Conservation (phyloP, 2,888 invertebrate species). For the Ellobium chinense region DNA sequence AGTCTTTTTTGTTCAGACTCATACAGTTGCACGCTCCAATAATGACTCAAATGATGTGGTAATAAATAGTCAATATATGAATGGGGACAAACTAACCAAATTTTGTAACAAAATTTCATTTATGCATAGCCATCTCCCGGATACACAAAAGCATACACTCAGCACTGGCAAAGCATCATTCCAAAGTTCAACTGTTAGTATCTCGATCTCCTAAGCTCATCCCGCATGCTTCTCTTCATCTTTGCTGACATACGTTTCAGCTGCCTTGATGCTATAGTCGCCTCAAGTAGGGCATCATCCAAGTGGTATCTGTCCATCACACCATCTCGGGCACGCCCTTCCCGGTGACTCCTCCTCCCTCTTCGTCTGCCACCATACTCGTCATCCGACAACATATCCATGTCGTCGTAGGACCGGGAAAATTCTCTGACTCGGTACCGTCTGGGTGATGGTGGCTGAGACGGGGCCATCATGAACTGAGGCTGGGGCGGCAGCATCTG, state of each 20-base stretch:
- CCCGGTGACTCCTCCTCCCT: constrained; percentile 52
- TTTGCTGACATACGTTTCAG: constrained; percentile 68
- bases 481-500: constrained; percentile 19
- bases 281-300: constrained; percentile 66
- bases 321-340: constrained; percentile 30
- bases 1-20: too few relatives aligned
- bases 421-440: constrained; percentile 61
- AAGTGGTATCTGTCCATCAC: constrained; percentile 61
- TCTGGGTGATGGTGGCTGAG: constrained; percentile 53
- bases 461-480: constrained; percentile 47
- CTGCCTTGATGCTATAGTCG: constrained; percentile 64
- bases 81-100: too few relatives aligned
- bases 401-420: constrained; percentile 60
- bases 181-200: constrained; percentile 17
- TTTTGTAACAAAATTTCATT: too few relatives aligned
- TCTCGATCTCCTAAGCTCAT: constrained; percentile 60
- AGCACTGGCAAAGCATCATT: too few relatives aligned
- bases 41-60: too few relatives aligned
- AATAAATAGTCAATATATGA: too few relatives aligned
- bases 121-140: too few relatives aligned
- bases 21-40: too few relatives aligned
- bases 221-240: constrained; percentile 69
- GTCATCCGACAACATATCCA: constrained; percentile 63
- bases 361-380: constrained; percentile 56
- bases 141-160: too few relatives aligned